Conservation (phyloP, 2,797 vertebrate species). For the Poecilia velifera region DNA sequence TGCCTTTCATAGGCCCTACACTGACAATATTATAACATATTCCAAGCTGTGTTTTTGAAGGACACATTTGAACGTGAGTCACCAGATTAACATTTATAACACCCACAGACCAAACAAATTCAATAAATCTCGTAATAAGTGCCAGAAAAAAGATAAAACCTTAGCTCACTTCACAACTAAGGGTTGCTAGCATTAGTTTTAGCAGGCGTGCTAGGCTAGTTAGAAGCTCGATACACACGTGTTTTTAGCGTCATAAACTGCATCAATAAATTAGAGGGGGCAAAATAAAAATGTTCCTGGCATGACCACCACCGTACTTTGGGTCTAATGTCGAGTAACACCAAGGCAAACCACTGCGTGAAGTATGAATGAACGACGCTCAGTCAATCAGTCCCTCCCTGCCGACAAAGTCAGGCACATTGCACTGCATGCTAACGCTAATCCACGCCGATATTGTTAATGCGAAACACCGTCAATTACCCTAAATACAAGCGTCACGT, state of each 20-base stretch:
- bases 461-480: neutral
- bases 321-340: neutral
- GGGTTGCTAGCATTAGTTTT: constrained; percentile 53
- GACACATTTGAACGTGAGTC: neutral
- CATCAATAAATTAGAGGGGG: neutral
- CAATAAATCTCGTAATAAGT: accelerated
- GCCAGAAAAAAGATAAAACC: neutral
- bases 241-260: constrained; percentile 55
- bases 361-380: constrained; percentile 67
- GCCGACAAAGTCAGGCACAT: constrained; percentile 73
- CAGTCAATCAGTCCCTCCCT: constrained; percentile 65
- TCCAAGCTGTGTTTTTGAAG: neutral
- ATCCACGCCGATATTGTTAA: constrained; percentile 48
- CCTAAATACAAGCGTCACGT: neutral
- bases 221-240: constrained; percentile 77
- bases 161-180: constrained; percentile 14
- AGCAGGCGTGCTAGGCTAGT: constrained; percentile 63
- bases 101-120: neutral
- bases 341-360: constrained; percentile 16
- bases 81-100: neutral
- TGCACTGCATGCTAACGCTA: constrained; percentile 72
- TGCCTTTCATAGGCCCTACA: neutral
- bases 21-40: neutral
- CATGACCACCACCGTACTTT: accelerated
- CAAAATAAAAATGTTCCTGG: neutral